Evolutionary conservation across 2,888 invertebrate genomes (phyloP).

Genomic region (Magallana nippona): DNA sequence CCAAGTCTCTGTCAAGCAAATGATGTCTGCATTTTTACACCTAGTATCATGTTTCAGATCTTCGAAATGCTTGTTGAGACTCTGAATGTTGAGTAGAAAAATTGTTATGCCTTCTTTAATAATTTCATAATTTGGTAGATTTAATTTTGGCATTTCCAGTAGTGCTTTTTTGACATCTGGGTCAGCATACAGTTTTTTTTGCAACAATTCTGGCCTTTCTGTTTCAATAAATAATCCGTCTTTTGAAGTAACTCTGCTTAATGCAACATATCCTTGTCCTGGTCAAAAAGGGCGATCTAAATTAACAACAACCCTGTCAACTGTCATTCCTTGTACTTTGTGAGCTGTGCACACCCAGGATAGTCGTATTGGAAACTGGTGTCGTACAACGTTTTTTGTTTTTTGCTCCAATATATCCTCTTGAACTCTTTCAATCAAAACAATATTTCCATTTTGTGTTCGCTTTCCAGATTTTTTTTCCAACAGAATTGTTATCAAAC

Average conservation of each 20-base stretch:
- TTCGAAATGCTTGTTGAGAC: no score
- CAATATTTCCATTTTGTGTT: background rate
- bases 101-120: no score
- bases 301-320: constrained; percentile 37
- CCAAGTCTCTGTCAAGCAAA: background rate
- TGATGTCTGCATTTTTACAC: background rate
- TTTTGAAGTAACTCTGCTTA: no score
- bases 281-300: constrained; percentile 6
- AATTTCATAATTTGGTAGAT: no score
- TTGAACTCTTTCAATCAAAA: constrained; percentile 30
- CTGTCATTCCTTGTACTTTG: constrained; percentile 44
- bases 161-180: no score
- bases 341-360: constrained; percentile 46
- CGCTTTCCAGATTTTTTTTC: background rate
- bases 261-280: no score
- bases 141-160: no score
- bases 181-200: no score
- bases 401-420: constrained; percentile 28
- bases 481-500: constrained; percentile 7
- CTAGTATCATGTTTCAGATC: background rate
- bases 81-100: no score
- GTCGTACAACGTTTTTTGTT: background rate
- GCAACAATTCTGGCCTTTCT: no score
- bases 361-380: constrained; percentile 41
- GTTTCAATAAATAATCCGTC: no score